phyloP scores from a whole-genome alignment of 2,888 invertebrate species.

The Chelonus formosanus region DNA sequence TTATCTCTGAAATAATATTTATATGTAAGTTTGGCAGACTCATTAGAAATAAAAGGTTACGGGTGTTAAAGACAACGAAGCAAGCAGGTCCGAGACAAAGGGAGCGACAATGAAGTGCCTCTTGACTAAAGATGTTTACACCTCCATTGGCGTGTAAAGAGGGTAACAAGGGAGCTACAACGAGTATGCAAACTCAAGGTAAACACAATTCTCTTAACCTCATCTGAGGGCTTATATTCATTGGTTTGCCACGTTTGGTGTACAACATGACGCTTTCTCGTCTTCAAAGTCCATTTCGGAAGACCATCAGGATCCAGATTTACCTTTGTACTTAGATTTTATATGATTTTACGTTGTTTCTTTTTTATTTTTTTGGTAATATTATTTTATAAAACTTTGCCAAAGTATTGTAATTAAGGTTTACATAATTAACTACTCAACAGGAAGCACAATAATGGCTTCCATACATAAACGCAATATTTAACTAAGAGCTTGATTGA shows the following conservation, averaged over 20 bases:
- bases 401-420: not conserved
- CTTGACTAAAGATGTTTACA: constrained; percentile 59
- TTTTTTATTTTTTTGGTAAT: too few species aligned
- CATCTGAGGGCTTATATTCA: constrained; percentile 19
- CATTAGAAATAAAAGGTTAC: constrained; percentile 44
- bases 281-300: not conserved
- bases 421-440: constrained; percentile 5
- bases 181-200: constrained; percentile 61
- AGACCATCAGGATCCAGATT: not conserved
- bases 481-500: constrained; percentile 9
- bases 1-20: not conserved
- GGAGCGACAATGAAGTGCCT: constrained; percentile 46
- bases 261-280: not conserved
- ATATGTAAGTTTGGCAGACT: constrained; percentile 18
- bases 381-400: too few species aligned
- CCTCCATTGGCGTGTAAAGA: constrained; percentile 49
- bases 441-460: constrained; percentile 8
- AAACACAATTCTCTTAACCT: constrained; percentile 62
- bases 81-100: constrained; percentile 41
- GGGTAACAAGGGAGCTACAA: constrained; percentile 47
- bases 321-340: not conserved
- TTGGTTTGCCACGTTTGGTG: constrained; percentile 3
- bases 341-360: not conserved
- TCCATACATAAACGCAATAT: constrained; percentile 4
- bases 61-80: constrained; percentile 34